A percentile compares a stretch with the other conserved stretches of the same genome.
Conservation (phyloP, 2,113 vertebrate genomes). For the Pteropus alecto region DNA sequence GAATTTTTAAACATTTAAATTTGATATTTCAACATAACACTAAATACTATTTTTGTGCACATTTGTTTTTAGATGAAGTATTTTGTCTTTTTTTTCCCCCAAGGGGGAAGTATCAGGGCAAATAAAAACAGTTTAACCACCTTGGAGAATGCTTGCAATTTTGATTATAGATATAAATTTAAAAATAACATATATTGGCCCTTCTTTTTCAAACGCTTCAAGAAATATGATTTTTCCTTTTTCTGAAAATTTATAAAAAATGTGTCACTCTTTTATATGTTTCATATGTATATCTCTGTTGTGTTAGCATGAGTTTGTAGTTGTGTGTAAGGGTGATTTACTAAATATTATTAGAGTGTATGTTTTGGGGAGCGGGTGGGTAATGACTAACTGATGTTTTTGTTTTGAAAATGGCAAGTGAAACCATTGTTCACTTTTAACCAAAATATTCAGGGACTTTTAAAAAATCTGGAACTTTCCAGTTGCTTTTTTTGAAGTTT, state of each 20-base stretch:
- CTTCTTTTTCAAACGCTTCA: neutral
- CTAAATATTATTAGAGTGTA: neutral
- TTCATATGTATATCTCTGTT: neutral
- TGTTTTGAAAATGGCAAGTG: conserved; percentile 44
- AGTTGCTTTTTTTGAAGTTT: neutral
- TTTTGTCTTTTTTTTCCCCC: conserved; percentile 26
- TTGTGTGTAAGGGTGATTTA: neutral
- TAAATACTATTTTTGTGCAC: neutral
- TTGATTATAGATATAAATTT: neutral
- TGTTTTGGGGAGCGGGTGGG: neutral
- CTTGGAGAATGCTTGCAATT: neutral
- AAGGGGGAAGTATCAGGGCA: neutral
- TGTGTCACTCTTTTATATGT: neutral
- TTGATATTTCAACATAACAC: neutral
- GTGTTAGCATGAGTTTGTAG: conserved; percentile 5
- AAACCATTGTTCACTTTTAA: conserved; percentile 6
- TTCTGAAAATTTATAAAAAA: neutral
- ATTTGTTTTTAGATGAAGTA: neutral
- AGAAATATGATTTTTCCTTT: neutral
- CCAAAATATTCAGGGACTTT: neutral
- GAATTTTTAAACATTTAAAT: neutral
- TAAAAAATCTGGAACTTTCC: neutral
- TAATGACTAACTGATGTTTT: neutral
- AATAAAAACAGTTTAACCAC: conserved; percentile 1
- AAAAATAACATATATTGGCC: conserved; percentile 17